Base-by-base conservation (phyloP, 2,113 vertebrate species). In the Oryzias celebensis region DNA sequence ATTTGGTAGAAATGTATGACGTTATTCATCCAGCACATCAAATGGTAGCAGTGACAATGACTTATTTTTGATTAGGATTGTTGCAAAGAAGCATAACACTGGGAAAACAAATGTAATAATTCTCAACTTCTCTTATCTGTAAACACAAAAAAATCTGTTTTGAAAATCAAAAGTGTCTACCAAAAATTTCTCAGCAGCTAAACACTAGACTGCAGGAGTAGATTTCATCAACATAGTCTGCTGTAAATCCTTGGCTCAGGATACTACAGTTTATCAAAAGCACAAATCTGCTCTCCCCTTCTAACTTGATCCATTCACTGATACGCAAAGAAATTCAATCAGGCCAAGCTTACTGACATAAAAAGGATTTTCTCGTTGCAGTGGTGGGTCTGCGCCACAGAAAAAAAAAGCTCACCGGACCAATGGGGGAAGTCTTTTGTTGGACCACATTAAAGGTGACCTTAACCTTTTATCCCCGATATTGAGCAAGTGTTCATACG, bases 311-410 rank as follows among this genome's bases (percentile, higher is more conserved):
- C 91, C 86, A 87, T 87, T 84, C 85, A 64, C 86, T 87, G 89
- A 92, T 90, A 92, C 79, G 81, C 81, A 83, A 89, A 90, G 85
- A 80, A 91, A 92, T 92, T 91, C 85, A 91, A 91, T 91, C 89
- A 90, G 78, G 82, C 88, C 87, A 48, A 82, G 84, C 85, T 85
- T 86, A 79, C 82, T 68, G 78, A 89, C 88, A 91, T 86, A 80
- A 90, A 91, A 89, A 81, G 84, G 78, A 88, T 88, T 89, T 89
- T 86, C 81, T 68, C 68, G 74, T 85, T 65, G 78, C 80, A 59
- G 65, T 45, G 53, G 70, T 36, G 14, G 50, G 61, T 79, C 84
- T 75, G 50, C 60, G 78, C 62, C 73, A 53, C 85, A 86, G 77
- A 86, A 85, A 74, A 88, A 85, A 89, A 87, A 85, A 68, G 84